Evolutionary conservation across 1,140 invertebrate species (phyloP).

Genomic region (Pseudobourletiella spinata): DNA sequence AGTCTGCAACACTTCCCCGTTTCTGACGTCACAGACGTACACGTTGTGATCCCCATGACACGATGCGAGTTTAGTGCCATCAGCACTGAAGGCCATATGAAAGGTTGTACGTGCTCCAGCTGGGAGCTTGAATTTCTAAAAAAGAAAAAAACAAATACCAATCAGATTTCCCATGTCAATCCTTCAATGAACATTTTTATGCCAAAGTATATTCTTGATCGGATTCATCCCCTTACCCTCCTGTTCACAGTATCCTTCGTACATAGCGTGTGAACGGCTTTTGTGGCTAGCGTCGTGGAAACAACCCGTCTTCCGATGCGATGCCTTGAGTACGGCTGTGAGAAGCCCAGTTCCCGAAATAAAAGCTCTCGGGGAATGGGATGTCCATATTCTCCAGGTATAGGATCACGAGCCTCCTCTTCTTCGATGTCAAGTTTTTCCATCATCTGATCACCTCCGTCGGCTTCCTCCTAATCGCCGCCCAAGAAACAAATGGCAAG

Average conservation of each 20-base stretch:
- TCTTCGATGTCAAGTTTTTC: conserved; percentile 11
- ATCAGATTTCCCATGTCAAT: neutral
- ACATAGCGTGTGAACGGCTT: conserved; percentile 31
- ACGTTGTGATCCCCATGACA: conserved; percentile 86
- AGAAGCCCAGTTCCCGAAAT: conserved; percentile 28
- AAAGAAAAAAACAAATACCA: neutral
- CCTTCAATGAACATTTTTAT: too few relatives aligned
- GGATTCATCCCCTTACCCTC: too few relatives aligned
- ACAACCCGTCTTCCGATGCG: conserved; percentile 23
- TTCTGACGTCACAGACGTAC: conserved; percentile 73
- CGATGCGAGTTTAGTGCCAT: conserved; percentile 67
- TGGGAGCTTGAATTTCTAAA: conserved; percentile 32
- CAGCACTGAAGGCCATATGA: conserved; percentile 33
- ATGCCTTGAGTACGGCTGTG: conserved; percentile 15
- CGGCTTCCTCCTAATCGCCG: too few relatives aligned
- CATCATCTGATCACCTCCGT: conserved; percentile 8
- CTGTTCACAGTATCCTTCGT: conserved; percentile 25
- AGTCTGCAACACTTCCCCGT: conserved; percentile 66
- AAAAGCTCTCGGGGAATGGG: conserved; percentile 33
- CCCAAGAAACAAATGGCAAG: neutral
- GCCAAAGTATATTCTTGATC: too few relatives aligned
- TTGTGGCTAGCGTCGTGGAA: conserved; percentile 23
- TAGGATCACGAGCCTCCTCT: conserved; percentile 4
- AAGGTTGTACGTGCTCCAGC: conserved; percentile 33
- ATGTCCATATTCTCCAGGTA: conserved; percentile 32